Percentiles rank a stretch among this genome's conserved stretches.
These are phyloP conservation scores for Connochaetes taurinus DNA, from an alignment of 2,113 vertebrate genomes.

Conservation along the genomic window DNA sequence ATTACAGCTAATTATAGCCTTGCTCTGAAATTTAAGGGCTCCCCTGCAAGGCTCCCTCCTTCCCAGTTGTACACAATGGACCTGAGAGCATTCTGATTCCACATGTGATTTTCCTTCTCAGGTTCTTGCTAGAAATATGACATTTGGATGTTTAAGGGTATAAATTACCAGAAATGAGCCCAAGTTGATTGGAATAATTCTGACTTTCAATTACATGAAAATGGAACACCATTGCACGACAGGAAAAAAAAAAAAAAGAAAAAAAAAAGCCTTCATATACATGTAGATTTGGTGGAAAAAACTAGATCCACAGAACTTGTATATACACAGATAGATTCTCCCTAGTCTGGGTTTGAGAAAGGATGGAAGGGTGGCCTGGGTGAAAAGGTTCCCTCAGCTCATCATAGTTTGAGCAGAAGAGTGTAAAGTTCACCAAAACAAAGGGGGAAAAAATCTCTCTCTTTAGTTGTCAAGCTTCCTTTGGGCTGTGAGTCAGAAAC, in stretches of 20 bases:
- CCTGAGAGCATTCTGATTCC: slow-evolving; percentile 44
- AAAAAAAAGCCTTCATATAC: background rate
- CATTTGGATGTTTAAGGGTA: background rate
- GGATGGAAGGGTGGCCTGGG: background rate
- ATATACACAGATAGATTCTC: background rate
- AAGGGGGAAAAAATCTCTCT: background rate
- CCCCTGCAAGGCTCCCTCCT: slow-evolving; percentile 67
- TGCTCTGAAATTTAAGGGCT: slow-evolving; percentile 77
- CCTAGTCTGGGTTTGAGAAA: background rate
- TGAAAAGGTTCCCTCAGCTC: background rate
- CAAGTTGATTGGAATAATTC: slow-evolving; percentile 17
- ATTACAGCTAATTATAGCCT: slow-evolving; percentile 84
- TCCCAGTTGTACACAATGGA: slow-evolving; percentile 52
- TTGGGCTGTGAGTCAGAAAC: background rate
- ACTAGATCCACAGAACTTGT: background rate
- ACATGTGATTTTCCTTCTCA: background rate
- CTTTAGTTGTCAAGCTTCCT: background rate
- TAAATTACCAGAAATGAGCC: slow-evolving; percentile 57
- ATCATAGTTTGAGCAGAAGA: background rate
- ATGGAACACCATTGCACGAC: background rate
- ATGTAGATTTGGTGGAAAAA: background rate
- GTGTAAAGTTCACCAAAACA: background rate
- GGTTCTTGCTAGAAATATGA: background rate
- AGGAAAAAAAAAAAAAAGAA: background rate
- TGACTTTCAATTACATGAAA: slow-evolving; percentile 18